These are phyloP conservation scores for Drosophila tripunctata DNA, from an alignment of 2,888 invertebrate species.

Conservation along the genomic window DNA sequence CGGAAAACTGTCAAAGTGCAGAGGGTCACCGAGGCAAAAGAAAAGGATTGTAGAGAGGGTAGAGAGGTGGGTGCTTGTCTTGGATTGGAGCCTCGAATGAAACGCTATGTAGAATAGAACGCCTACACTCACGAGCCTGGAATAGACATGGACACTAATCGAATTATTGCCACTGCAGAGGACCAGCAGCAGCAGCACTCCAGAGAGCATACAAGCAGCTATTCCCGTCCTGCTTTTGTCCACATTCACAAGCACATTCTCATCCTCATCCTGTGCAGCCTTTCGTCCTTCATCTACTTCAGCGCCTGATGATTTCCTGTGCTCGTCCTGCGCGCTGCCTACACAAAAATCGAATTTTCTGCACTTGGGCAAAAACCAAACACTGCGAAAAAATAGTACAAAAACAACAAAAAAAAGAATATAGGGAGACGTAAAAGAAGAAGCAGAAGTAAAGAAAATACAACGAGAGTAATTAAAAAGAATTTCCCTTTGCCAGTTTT, in stretches of 20 bases:
- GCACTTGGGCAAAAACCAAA: conserved; percentile 29
- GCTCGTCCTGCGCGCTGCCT: conserved; percentile 63
- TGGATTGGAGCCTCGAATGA: conserved; percentile 4
- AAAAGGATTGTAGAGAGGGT: background rate
- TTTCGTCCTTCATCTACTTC: conserved; percentile 31
- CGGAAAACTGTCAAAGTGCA: conserved; percentile 28
- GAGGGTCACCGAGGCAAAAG: conserved; percentile 13
- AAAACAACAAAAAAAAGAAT: conserved; percentile 1
- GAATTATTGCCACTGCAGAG: conserved; percentile 82
- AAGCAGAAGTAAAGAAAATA: background rate
- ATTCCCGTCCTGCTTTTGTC: too few species aligned
- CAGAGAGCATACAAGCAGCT: background rate
- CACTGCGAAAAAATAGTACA: conserved; percentile 1
- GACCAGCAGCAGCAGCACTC: conserved; percentile 52
- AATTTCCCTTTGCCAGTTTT: conserved; percentile 44
- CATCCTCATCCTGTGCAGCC: background rate
- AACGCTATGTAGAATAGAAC: conserved; percentile 40
- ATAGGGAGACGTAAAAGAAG: background rate
- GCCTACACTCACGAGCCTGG: conserved; percentile 69
- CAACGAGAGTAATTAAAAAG: conserved; percentile 60
- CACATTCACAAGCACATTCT: background rate
- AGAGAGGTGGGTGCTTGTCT: background rate
- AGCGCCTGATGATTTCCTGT: conserved; percentile 7
- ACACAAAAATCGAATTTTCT: conserved; percentile 63
- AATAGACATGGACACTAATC: conserved; percentile 80